A percentile compares a stretch with the other conserved stretches of the same genome.
Evolutionary conservation across 2,797 vertebrate species (phyloP).

Genomic region (Ambastaia sidthimunki): DNA sequence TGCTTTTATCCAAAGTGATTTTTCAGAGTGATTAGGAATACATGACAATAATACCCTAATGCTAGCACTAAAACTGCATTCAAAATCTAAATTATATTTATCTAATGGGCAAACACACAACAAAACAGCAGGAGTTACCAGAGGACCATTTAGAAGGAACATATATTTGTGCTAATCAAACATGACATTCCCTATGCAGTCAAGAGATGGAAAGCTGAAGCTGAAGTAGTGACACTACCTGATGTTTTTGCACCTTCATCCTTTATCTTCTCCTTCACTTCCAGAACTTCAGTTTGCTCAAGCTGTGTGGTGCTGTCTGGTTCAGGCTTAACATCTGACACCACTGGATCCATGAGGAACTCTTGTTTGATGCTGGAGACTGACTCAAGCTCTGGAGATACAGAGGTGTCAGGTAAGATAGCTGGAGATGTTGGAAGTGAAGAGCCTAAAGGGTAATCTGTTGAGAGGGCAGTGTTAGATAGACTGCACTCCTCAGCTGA

Average conservation of each 20-base stretch:
- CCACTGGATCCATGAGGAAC: constrained; percentile 62
- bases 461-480: constrained; percentile 49
- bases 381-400: constrained; percentile 25
- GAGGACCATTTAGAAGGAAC: too few species aligned
- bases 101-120: too few species aligned
- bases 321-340: constrained; percentile 69
- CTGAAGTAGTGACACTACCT: constrained; percentile 69
- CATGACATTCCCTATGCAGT: not conserved
- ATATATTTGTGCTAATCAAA: not conserved
- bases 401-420: constrained; percentile 49
- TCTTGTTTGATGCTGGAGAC: constrained; percentile 62
- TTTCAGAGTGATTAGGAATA: too few species aligned
- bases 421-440: constrained; percentile 52
- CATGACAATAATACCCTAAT: too few species aligned
- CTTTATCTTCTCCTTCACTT: constrained; percentile 75
- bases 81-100: too few species aligned
- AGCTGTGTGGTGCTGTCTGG: constrained; percentile 77
- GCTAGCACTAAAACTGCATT: too few species aligned
- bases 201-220: not conserved
- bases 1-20: too few species aligned
- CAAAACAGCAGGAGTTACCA: too few species aligned
- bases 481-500: constrained; percentile 51
- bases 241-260: constrained; percentile 71
- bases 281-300: constrained; percentile 70
- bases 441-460: constrained; percentile 49